A percentile compares a stretch with the other conserved stretches of the same genome.
phyloP scores from a whole-genome alignment of 2,797 vertebrate genomes.

The Echeneis naucrates region DNA sequence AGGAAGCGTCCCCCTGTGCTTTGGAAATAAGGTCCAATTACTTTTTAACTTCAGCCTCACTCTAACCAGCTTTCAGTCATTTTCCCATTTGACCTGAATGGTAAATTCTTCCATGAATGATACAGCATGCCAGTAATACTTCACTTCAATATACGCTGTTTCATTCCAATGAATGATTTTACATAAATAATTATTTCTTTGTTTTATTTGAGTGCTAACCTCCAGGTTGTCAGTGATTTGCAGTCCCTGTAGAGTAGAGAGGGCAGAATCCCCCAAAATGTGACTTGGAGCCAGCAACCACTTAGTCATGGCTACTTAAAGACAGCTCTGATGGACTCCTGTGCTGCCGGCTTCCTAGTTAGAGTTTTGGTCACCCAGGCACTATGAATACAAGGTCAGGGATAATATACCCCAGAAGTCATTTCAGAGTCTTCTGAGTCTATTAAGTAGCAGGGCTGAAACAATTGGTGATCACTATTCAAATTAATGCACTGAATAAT shows the following conservation, averaged over 20 bases:
- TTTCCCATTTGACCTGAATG: slow-evolving; percentile 24
- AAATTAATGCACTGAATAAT: slow-evolving; percentile 32
- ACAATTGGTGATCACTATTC: slow-evolving; percentile 41
- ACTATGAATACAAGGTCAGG: slow-evolving; percentile 66
- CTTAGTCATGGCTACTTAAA: slow-evolving; percentile 75
- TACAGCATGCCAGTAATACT: not conserved
- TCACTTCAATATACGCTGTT: not conserved
- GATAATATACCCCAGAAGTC: slow-evolving; percentile 54
- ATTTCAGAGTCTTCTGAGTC: slow-evolving; percentile 34
- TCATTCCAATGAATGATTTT: not conserved
- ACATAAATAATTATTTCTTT: not conserved
- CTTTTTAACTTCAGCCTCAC: slow-evolving; percentile 10
- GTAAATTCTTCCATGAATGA: not conserved
- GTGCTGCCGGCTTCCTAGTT: slow-evolving; percentile 53
- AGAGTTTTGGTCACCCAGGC: slow-evolving; percentile 57
- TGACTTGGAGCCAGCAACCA: slow-evolving; percentile 41
- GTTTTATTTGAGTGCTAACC: slow-evolving; percentile 19
- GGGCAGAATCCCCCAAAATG: slow-evolving; percentile 32
- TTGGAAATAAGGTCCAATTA: not conserved
- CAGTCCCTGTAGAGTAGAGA: slow-evolving; percentile 10
- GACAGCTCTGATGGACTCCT: slow-evolving; percentile 65
- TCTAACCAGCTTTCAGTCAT: slow-evolving; percentile 10
- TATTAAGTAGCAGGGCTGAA: slow-evolving; percentile 48
- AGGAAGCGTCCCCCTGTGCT: not conserved
- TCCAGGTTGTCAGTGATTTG: slow-evolving; percentile 14